Evolutionary conservation across 2,888 invertebrate species (phyloP).

Genomic region (Gymnoscelis rufifasciata): DNA sequence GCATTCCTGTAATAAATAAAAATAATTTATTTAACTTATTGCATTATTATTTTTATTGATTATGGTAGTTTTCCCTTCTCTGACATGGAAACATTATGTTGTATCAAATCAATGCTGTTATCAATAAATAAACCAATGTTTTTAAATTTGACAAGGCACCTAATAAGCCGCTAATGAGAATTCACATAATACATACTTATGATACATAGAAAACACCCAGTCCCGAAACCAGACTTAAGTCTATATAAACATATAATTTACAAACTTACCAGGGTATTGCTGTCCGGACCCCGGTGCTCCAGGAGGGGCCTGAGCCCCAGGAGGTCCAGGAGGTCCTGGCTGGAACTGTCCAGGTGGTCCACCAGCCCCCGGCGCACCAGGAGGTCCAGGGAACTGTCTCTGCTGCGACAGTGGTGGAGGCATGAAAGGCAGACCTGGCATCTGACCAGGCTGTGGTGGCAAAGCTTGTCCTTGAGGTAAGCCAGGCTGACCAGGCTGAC

Average conservation of each 20-base stretch:
- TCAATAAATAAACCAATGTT: no score
- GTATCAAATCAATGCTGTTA: no score
- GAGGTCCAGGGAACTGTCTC: conserved; percentile 44
- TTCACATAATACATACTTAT: no score
- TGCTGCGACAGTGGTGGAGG: conserved; percentile 64
- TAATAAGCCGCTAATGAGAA: no score
- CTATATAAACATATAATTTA: no score
- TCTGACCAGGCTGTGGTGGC: conserved; percentile 33
- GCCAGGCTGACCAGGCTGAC: conserved; percentile 30
- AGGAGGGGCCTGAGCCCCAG: conserved; percentile 31
- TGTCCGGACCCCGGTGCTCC: conserved; percentile 43
- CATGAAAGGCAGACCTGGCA: conserved; percentile 63
- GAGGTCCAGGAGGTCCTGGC: conserved; percentile 28
- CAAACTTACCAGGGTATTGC: conserved; percentile 40
- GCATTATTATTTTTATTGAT: no score
- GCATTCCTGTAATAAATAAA: conserved; percentile 37
- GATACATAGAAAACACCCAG: no score
- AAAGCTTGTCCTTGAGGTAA: conserved; percentile 32
- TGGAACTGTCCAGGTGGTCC: not conserved
- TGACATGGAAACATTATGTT: no score
- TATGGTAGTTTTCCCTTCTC: no score
- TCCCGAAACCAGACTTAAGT: no score
- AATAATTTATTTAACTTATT: no score
- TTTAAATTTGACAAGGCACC: no score
- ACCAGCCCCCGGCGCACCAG: conserved; percentile 35